These are phyloP conservation scores for Drosophila virilis DNA, from an alignment of 1,140 invertebrate genomes.

Conservation along the genomic window DNA sequence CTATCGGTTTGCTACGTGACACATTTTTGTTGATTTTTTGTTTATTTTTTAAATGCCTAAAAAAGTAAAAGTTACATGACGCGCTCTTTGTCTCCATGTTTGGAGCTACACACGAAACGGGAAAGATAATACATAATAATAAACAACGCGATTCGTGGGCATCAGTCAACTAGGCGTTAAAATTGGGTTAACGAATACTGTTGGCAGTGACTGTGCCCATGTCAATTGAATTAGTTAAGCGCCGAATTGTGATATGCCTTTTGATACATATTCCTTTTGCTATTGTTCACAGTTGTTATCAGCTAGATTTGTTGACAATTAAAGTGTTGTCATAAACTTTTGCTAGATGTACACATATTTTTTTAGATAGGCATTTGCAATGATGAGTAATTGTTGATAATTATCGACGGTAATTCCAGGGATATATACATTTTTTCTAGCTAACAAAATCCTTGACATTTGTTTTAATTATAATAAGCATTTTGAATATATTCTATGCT, in stretches of 20 bases:
- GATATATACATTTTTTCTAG: neutral
- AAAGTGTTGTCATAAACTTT: conserved; percentile 37
- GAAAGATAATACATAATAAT: conserved; percentile 50
- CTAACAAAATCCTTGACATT: neutral
- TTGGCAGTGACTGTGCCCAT: conserved; percentile 4
- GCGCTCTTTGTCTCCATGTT: conserved; percentile 39
- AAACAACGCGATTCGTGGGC: conserved; percentile 17
- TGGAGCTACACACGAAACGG: conserved; percentile 7
- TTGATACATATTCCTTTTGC: neutral
- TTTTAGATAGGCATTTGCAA: neutral
- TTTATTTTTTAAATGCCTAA: conserved; percentile 41
- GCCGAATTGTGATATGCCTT: conserved; percentile 1
- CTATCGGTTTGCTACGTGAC: conserved; percentile 56
- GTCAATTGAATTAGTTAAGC: conserved; percentile 30
- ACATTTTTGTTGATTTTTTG: conserved; percentile 58
- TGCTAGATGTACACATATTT: neutral
- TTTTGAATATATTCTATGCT: too few species aligned
- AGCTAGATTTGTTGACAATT: conserved; percentile 30
- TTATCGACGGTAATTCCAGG: neutral
- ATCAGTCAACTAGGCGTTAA: conserved; percentile 50
- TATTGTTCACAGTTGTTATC: conserved; percentile 25
- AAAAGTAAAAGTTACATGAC: conserved; percentile 81
- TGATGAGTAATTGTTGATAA: conserved; percentile 33
- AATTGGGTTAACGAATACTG: conserved; percentile 42
- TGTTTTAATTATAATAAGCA: too few species aligned